Conservation (phyloP, 2,888 invertebrate species). For the Emmelina monodactyla region DNA sequence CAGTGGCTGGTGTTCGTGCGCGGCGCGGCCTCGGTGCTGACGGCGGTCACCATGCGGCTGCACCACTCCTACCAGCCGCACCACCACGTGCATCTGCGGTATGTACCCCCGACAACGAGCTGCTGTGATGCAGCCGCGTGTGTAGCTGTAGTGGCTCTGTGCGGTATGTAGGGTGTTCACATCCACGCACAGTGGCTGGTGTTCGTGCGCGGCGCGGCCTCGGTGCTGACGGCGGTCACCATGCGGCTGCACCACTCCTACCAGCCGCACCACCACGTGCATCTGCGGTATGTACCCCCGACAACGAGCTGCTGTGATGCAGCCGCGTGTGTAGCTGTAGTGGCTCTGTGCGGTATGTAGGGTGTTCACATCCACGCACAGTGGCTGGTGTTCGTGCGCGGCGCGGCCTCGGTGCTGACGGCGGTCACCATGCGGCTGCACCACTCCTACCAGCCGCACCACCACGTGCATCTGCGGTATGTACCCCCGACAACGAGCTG, state of each 20-base stretch:
- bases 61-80: slow-evolving; percentile 90
- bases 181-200: slow-evolving; percentile 91
- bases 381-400: slow-evolving; percentile 89
- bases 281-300: slow-evolving; percentile 75
- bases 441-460: slow-evolving; percentile 84
- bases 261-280: slow-evolving; percentile 76
- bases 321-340: no score
- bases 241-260: slow-evolving; percentile 88
- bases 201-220: slow-evolving; percentile 80
- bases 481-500: no score
- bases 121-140: no score
- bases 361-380: slow-evolving; percentile 88
- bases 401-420: slow-evolving; percentile 69
- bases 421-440: slow-evolving; percentile 84
- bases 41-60: slow-evolving; percentile 79
- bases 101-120: no score
- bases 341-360: no score
- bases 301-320: no score
- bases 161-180: no score
- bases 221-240: slow-evolving; percentile 74
- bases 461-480: slow-evolving; percentile 74
- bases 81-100: slow-evolving; percentile 73
- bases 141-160: no score
- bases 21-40: slow-evolving; percentile 70
- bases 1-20: slow-evolving; percentile 90